Evolutionary conservation across 2,888 invertebrate genomes (phyloP), one percentile per base, ranked within the genome.

Genomic region (Acleris holmiana): DNA sequence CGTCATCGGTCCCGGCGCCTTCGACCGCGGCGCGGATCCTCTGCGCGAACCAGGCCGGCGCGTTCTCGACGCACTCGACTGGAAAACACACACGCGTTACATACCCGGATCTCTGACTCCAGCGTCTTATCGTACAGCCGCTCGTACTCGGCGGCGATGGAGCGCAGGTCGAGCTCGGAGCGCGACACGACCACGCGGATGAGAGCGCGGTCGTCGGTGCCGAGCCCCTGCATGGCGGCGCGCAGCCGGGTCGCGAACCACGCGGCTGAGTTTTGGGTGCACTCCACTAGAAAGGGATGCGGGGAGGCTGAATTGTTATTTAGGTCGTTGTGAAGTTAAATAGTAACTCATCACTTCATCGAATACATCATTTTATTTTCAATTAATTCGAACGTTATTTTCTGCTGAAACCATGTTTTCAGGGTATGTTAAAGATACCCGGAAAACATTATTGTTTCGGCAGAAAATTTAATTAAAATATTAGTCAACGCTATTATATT

Each of bases 21-120:
- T 94, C 90, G 93, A 96, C 94, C 0, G 95, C 94, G 59, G 85
- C 82, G 67, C 95, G 93, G 35, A 96, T 82, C 1, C 95, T 87
- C 80, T 94, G 94, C 13, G 96, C 96, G 85, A 96, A 96, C 90
- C 94, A 96, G 3, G 94, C 94, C 4, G 95, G 91, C 3, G 95
- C 94, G 69, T 94, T 94, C 81, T 95, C 94, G 44, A 95, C 95
- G 76, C 95, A 95, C 83, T 95, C 95, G 74, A 96, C 96, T 96
- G 87, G 1, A 93, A 89, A 49, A 46, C 49, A 64, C 61, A 15
- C 41, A 65, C 56, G 40, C 17, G 17, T 55, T 19, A 84, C 89
- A 73, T 93, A 95, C 95, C 93, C 89, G 87, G 58, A 96, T 86
- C 71, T 94, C 95, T 76, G 94, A 94, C 71, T 93, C 91, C 71